A percentile compares a stretch with the other conserved stretches of the same genome.
Conservation (phyloP, 2,113 vertebrate species). For the Podiceps cristatus region DNA sequence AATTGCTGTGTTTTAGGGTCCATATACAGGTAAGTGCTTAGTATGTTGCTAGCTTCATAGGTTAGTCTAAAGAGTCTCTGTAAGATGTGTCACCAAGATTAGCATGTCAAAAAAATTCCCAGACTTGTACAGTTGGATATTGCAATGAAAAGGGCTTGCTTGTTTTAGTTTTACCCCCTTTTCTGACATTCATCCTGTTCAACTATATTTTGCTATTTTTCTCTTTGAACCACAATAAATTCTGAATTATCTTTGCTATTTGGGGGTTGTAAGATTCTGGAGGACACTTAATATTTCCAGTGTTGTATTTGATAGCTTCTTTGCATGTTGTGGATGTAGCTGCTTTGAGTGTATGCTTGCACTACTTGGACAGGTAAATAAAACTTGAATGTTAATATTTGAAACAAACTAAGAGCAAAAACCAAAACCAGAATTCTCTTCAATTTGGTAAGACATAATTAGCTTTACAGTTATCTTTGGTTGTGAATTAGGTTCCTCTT, state of each 20-base stretch:
- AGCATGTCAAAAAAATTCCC: not conserved
- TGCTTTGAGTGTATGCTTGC: not conserved
- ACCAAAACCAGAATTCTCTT: not conserved
- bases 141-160: not conserved
- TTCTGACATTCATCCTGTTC: not conserved
- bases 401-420: not conserved
- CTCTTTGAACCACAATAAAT: not conserved
- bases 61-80: not conserved
- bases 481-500: not conserved
- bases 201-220: not conserved
- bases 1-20: not conserved
- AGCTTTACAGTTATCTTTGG: not conserved
- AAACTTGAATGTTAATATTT: not conserved
- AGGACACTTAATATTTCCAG: not conserved
- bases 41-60: not conserved
- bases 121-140: not conserved
- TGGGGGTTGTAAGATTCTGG: not conserved
- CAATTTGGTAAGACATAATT: not conserved
- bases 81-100: not conserved
- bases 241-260: not conserved
- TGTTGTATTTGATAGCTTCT: not conserved
- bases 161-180: not conserved
- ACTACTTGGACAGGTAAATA: not conserved
- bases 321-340: not conserved
- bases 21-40: accelerated